Evolutionary conservation across 2,797 vertebrate species (phyloP).

Genomic region (Meriones psammophilus): DNA sequence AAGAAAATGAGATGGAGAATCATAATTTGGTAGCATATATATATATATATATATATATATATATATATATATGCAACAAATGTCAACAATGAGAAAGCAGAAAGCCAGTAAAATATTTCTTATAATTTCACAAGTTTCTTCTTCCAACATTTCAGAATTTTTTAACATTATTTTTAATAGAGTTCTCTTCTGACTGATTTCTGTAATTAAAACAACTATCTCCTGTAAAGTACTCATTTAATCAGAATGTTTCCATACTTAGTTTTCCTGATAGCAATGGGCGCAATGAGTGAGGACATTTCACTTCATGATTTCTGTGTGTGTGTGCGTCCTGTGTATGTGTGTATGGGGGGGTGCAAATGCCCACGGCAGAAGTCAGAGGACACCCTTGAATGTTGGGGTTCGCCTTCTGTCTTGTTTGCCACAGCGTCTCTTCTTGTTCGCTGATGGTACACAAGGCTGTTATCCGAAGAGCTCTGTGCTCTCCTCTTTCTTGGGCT

Average conservation of each 20-base stretch:
- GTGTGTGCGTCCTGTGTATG: not conserved
- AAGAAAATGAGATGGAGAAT: not conserved
- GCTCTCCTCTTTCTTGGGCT: not conserved
- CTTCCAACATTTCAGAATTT: not conserved
- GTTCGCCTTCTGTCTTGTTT: not conserved
- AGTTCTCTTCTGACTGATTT: not conserved
- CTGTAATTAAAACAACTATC: not conserved
- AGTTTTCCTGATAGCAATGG: not conserved
- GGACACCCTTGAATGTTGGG: not conserved
- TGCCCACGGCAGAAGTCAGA: not conserved
- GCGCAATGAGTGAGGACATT: not conserved
- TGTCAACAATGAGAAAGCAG: not conserved
- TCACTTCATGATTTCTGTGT: not conserved
- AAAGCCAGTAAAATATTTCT: conserved; percentile 17
- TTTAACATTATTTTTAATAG: not conserved
- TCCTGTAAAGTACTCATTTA: not conserved
- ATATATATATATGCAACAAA: not conserved
- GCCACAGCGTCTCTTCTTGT: not conserved
- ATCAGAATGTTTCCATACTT: not conserved
- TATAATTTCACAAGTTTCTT: conserved; percentile 22
- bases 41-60: too few species aligned
- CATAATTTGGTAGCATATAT: not conserved
- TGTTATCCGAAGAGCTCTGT: not conserved
- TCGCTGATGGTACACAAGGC: not conserved
- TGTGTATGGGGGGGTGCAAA: not conserved